Evolutionary conservation across 2,888 invertebrate species (phyloP).

Genomic region (Endomychus coccineus): DNA sequence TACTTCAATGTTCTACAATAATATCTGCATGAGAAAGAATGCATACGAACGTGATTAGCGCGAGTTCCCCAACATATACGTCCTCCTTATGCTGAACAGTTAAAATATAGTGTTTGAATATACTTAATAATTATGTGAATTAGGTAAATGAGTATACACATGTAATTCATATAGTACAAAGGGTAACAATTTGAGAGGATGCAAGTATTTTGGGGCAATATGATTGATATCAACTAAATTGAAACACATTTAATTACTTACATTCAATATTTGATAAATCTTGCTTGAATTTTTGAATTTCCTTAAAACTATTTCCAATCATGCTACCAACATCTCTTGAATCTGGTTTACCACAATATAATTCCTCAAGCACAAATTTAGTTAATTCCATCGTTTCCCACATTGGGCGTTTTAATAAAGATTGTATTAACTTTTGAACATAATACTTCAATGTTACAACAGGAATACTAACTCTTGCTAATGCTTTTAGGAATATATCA

Average conservation of each 20-base stretch:
- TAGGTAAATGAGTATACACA: too few species aligned
- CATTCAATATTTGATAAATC: constrained; percentile 19
- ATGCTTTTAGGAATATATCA: constrained; percentile 41
- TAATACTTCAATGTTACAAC: constrained; percentile 39
- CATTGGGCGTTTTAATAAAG: constrained; percentile 14
- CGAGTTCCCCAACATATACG: too few species aligned
- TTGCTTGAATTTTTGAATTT: constrained; percentile 23
- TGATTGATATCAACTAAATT: too few species aligned
- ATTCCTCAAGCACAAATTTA: constrained; percentile 19
- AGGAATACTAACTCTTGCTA: constrained; percentile 45
- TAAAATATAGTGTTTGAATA: too few species aligned
- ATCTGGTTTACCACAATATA: constrained; percentile 23
- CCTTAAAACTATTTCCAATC: constrained; percentile 38
- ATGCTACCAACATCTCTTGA: constrained; percentile 24
- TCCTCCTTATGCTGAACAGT: too few species aligned
- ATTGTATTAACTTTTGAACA: constrained; percentile 31
- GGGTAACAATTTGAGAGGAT: too few species aligned
- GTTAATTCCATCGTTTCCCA: constrained; percentile 7
- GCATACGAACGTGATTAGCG: too few species aligned
- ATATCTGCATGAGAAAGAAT: too few species aligned
- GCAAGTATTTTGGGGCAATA: too few species aligned
- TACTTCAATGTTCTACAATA: too few species aligned
- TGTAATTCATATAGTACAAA: too few species aligned
- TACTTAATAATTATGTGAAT: too few species aligned
- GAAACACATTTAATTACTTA: constrained; percentile 8